A percentile compares a stretch with the other conserved stretches of the same genome.
Conservation (phyloP, 1,140 invertebrate species). For the Aphis gossypii region DNA sequence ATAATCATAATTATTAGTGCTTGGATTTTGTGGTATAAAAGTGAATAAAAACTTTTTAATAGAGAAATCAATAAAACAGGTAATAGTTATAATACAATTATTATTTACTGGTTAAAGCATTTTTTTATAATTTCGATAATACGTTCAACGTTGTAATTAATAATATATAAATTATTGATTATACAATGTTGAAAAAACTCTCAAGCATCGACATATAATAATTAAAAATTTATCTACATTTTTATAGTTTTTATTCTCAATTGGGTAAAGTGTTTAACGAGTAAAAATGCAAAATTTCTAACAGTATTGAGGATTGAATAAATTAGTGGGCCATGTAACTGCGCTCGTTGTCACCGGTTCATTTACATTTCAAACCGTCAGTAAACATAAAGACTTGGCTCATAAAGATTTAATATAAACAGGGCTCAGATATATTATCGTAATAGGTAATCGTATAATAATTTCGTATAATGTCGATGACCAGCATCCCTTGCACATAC, state of each 20-base stretch:
- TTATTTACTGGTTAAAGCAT: too few relatives aligned
- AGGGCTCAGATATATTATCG: neutral
- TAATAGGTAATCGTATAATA: neutral
- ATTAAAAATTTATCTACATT: conserved; percentile 16
- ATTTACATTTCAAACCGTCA: conserved; percentile 31
- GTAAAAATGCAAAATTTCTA: neutral
- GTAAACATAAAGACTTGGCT: neutral
- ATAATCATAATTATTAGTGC: too few relatives aligned
- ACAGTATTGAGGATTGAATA: conserved; percentile 31
- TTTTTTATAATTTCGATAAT: too few relatives aligned
- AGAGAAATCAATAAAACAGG: too few relatives aligned
- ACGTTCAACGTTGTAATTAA: too few relatives aligned
- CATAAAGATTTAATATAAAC: neutral
- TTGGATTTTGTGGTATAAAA: neutral
- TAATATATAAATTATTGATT: neutral
- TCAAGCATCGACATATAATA: neutral
- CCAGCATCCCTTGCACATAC: neutral
- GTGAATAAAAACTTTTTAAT: neutral
- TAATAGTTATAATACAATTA: too few relatives aligned
- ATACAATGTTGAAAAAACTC: neutral
- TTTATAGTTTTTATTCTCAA: conserved; percentile 2
- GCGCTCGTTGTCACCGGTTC: neutral
- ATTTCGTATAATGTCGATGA: neutral
- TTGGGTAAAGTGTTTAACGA: neutral
- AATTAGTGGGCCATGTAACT: conserved; percentile 1